Percentiles rank a stretch among this genome's conserved stretches.
Evolutionary conservation across 2,113 vertebrate genomes (phyloP).

Genomic region (Morphnarchus princeps): DNA sequence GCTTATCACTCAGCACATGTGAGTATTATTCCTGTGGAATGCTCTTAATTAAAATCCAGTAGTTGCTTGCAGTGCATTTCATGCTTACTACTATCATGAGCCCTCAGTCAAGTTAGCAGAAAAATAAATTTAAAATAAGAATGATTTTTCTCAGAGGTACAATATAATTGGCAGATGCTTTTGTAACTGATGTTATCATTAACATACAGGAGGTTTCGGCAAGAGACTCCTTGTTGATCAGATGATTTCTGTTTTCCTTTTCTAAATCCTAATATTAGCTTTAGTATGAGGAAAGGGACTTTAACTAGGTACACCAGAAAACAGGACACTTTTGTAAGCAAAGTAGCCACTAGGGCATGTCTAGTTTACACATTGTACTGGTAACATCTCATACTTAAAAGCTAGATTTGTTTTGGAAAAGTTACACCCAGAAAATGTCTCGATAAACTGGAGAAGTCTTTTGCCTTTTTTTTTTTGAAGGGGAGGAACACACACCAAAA

Average conservation of each 20-base stretch:
- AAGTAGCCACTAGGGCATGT: neutral
- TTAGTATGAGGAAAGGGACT: neutral
- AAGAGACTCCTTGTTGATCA: neutral
- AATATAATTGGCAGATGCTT: neutral
- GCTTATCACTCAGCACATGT: constrained; percentile 24
- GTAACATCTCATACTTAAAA: neutral
- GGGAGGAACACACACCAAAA: neutral
- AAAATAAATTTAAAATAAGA: neutral
- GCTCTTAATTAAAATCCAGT: constrained; percentile 36
- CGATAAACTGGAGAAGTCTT: neutral
- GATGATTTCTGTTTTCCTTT: neutral
- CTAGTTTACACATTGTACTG: neutral
- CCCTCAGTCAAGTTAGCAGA: neutral
- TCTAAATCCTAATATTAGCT: neutral
- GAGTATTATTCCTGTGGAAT: constrained; percentile 42
- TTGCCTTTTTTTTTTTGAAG: neutral
- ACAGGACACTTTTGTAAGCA: neutral
- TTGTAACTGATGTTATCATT: neutral
- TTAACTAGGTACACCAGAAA: neutral
- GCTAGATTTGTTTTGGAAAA: neutral
- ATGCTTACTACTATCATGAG: neutral
- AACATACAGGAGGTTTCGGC: neutral
- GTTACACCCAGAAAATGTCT: neutral
- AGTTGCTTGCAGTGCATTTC: neutral
- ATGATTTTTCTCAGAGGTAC: neutral